Conservation (phyloP, 2,797 vertebrate genomes). For the Sebastes trivittatus region DNA sequence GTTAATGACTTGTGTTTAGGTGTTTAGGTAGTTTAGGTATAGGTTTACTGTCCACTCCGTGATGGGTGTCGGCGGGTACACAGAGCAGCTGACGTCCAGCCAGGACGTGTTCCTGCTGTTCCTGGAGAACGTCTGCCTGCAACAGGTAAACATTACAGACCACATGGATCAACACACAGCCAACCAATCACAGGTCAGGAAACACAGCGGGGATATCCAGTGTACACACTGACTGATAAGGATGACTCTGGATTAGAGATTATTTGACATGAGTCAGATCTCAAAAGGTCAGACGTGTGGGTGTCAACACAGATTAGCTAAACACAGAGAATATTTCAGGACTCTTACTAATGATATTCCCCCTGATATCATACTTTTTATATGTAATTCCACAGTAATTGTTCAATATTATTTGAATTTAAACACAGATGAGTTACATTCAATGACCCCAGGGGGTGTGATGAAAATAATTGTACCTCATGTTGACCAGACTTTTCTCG, state of each 20-base stretch:
- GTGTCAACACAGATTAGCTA: constrained; percentile 15
- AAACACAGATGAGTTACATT: neutral
- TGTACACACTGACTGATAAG: constrained; percentile 62
- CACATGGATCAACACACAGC: constrained; percentile 19
- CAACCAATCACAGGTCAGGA: constrained; percentile 57
- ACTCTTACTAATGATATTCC: neutral
- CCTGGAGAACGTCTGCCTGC: constrained; percentile 45
- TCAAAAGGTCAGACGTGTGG: constrained; percentile 38
- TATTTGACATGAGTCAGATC: constrained; percentile 50
- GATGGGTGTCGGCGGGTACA: neutral
- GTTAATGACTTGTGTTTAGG: neutral
- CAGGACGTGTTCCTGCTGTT: constrained; percentile 30
- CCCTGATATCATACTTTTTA: neutral
- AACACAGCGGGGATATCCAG: constrained; percentile 28
- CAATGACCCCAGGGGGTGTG: neutral
- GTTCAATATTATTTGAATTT: neutral
- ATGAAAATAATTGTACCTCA: constrained; percentile 1
- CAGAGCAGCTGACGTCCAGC: neutral
- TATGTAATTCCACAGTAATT: neutral
- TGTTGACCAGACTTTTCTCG: constrained; percentile 14
- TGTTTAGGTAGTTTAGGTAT: neutral
- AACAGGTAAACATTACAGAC: constrained; percentile 60
- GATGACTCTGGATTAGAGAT: constrained; percentile 37
- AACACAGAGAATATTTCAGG: neutral
- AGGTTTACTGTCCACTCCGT: neutral